These are phyloP conservation scores for Epizoanthus rinbou DNA, from an alignment of 92 coral and sea anemone species.

Conservation along the genomic window DNA sequence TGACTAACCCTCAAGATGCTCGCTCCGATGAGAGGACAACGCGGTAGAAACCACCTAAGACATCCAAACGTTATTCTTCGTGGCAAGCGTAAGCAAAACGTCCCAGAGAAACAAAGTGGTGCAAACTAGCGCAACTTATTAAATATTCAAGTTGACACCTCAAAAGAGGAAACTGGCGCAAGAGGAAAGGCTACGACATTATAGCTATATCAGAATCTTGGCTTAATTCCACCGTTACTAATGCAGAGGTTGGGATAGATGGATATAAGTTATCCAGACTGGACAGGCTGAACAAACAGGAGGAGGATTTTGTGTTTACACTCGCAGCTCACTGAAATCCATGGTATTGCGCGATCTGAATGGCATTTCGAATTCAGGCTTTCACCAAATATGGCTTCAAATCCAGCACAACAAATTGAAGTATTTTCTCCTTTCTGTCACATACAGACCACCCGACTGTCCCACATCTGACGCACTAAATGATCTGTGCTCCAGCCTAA, in stretches of 20 bases:
- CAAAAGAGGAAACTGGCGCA: conserved; percentile 23
- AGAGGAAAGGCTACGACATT: conserved; percentile 29
- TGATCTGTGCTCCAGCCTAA: conserved; percentile 45
- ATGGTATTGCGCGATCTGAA: conserved; percentile 48
- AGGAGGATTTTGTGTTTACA: conserved; percentile 42
- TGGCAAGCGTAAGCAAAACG: no score
- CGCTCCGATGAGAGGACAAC: no score
- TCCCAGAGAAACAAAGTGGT: conserved; percentile 2
- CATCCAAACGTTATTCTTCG: no score
- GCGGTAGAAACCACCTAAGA: no score
- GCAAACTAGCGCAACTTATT: conserved; percentile 20
- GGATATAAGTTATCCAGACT: conserved; percentile 52
- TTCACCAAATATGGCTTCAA: conserved; percentile 49
- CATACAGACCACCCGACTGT: conserved; percentile 42
- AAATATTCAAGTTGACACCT: conserved; percentile 40
- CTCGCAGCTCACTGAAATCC: conserved; percentile 13
- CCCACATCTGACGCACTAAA: conserved; percentile 25
- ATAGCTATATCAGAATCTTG: conserved; percentile 50
- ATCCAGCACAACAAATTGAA: conserved; percentile 54
- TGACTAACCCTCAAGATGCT: no score
- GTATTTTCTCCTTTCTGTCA: conserved; percentile 48
- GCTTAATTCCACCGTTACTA: conserved; percentile 53
- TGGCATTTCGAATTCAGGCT: conserved; percentile 42
- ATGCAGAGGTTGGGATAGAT: conserved; percentile 53
- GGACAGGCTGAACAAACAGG: conserved; percentile 39